A percentile compares a stretch with the other conserved stretches of the same genome.
Evolutionary conservation across 2,888 invertebrate genomes (phyloP).

Genomic region (Hirtodrosophila cameraria): DNA sequence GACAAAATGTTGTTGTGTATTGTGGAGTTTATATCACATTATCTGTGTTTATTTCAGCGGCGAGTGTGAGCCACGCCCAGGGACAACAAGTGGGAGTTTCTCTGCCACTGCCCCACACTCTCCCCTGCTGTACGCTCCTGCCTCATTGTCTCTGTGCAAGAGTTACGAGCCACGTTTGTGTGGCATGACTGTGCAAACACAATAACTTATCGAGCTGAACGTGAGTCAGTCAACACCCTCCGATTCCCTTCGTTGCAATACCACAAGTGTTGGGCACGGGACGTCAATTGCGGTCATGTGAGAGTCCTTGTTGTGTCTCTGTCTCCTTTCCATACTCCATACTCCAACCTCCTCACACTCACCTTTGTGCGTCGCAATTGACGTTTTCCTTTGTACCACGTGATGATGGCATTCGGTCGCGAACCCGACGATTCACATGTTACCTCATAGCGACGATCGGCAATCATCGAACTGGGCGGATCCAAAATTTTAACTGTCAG

Average conservation of each 20-base stretch:
- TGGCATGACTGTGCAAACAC: conserved; percentile 76
- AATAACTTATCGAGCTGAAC: conserved; percentile 76
- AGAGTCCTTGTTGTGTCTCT: conserved; percentile 14
- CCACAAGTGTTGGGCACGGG: conserved; percentile 27
- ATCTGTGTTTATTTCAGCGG: conserved; percentile 79
- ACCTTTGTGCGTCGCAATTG: conserved; percentile 92
- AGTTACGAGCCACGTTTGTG: conserved; percentile 60
- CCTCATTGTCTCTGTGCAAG: conserved; percentile 25
- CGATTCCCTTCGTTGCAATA: not conserved
- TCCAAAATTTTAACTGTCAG: conserved; percentile 91
- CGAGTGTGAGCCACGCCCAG: conserved; percentile 71
- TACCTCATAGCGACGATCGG: conserved; percentile 93
- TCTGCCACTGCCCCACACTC: not conserved
- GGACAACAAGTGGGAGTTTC: conserved; percentile 72
- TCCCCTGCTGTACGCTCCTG: not conserved
- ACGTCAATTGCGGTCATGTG: conserved; percentile 74
- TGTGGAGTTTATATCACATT: conserved; percentile 82
- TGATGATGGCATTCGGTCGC: conserved; percentile 92
- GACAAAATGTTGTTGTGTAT: conserved; percentile 56
- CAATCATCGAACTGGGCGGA: conserved; percentile 89
- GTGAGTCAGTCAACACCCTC: conserved; percentile 66
- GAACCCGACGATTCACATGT: conserved; percentile 94
- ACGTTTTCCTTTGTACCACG: conserved; percentile 95
- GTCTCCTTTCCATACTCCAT: not conserved
- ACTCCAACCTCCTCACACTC: conserved; percentile 56